phyloP scores from a whole-genome alignment of 2,888 invertebrate species.

The Cosmopolites sordidus region DNA sequence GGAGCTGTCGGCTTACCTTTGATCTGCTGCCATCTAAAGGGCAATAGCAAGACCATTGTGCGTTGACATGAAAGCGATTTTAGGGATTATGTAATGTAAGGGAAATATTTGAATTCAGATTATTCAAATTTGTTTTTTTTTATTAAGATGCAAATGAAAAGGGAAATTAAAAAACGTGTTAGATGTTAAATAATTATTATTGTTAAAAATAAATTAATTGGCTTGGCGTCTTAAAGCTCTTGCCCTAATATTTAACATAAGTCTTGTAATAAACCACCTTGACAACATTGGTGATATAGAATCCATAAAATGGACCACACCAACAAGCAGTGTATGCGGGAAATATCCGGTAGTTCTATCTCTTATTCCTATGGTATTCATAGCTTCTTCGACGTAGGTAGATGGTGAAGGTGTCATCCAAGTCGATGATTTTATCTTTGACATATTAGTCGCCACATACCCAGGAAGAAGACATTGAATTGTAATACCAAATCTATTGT shows the following conservation, averaged over 20 bases:
- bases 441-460: conserved; percentile 89
- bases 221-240: conserved; percentile 50
- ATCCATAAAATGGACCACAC: conserved; percentile 50
- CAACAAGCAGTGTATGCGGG: conserved; percentile 61
- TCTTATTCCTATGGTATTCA: conserved; percentile 67
- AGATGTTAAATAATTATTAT: too few species aligned
- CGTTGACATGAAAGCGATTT: too few species aligned
- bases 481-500: conserved; percentile 65
- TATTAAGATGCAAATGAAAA: too few species aligned
- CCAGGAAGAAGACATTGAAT: conserved; percentile 83
- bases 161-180: too few species aligned
- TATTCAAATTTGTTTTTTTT: too few species aligned
- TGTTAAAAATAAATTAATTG: conserved; percentile 15
- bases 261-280: conserved; percentile 60
- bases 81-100: too few species aligned
- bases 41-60: too few species aligned
- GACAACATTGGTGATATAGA: conserved; percentile 54
- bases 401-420: conserved; percentile 73
- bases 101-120: too few species aligned
- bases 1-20: too few species aligned
- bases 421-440: conserved; percentile 68
- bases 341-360: conserved; percentile 71
- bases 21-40: too few species aligned
- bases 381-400: conserved; percentile 65
- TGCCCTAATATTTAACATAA: conserved; percentile 62